Evolutionary conservation across 2,797 vertebrate genomes (phyloP), one percentile per base, ranked within the genome.

Genomic region (Jordanella pulchra): DNA sequence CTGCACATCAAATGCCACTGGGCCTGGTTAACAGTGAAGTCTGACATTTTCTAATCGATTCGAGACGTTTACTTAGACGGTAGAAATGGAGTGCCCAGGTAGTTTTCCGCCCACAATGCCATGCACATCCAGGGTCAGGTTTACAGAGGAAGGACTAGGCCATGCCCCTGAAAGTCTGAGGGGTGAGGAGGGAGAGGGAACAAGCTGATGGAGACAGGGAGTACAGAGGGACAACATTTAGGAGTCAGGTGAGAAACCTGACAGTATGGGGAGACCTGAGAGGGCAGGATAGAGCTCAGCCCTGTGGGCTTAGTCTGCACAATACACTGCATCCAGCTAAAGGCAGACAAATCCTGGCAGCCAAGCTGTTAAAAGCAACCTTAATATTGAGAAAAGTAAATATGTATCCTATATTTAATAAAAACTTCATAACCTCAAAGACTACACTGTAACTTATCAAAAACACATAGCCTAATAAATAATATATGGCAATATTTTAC

Each of bases 181-280:
- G 97, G 96, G 96, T 95, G 96, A 97, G 95, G 92, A 89, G 93
- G 93, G 90, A 92, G 94, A 63, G 95, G 94, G 89, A 91, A 96
- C 96, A 98, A 97, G 97, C 96, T 88, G 83, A 98, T 96, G 95
- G 93, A 94, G 91, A 95, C 91, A 92, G 87, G 90, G 90, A 80
- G 86, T 86, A 93, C 89, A 93, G 84, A 87, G 92, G 91, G 91
- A 93, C 82, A 81, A 93, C 89, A 92, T 86, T 63, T 64, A 91
- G 89, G 85, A 91, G 70, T 84, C 86, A 69, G 88, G 87, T 66
- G 77, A 82, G 85, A 85, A 85, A 86, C 85, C 86, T 86, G 84
- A 91, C 87, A 75, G 82, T 75, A 84, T 73, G 85, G 78, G 71
- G 84, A 78, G 86, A 92, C 87, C 89, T 82, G 82, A 85, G 78